Evolutionary conservation across 2,797 vertebrate species (phyloP).

Genomic region (Percopsis omiscomaycus): DNA sequence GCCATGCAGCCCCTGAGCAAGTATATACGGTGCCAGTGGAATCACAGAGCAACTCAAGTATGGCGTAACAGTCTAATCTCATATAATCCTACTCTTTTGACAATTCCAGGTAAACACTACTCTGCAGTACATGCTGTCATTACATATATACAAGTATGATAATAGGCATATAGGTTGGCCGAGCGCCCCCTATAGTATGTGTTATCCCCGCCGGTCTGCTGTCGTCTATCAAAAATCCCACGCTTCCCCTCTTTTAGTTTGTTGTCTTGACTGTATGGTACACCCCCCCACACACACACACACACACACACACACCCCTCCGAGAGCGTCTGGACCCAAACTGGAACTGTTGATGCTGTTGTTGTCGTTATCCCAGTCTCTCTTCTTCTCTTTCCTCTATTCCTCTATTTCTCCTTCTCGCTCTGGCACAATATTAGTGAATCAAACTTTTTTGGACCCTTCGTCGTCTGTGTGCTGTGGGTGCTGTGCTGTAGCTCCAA

Average conservation of each 20-base stretch:
- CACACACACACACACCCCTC: not conserved
- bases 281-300: not conserved
- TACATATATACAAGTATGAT: constrained; percentile 56
- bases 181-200: constrained; percentile 37
- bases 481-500: constrained; percentile 81
- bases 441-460: constrained; percentile 54
- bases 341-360: constrained; percentile 46
- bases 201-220: constrained; percentile 38
- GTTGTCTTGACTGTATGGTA: not conserved
- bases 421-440: constrained; percentile 73
- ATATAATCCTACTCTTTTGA: constrained; percentile 58
- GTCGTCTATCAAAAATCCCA: constrained; percentile 12
- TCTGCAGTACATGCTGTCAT: constrained; percentile 60
- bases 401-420: constrained; percentile 45
- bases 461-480: constrained; percentile 77
- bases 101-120: constrained; percentile 62
- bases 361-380: constrained; percentile 15
- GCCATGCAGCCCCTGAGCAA: constrained; percentile 48
- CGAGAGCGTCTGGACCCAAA: constrained; percentile 18
- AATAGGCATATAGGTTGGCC: constrained; percentile 52
- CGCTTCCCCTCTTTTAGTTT: constrained; percentile 23
- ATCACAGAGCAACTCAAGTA: constrained; percentile 60
- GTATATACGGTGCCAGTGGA: constrained; percentile 59
- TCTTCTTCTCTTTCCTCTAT: constrained; percentile 26
- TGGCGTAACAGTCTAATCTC: constrained; percentile 36